These are phyloP conservation scores for Pollicipes pollicipes DNA, from an alignment of 1,140 invertebrate genomes.

Conservation along the genomic window DNA sequence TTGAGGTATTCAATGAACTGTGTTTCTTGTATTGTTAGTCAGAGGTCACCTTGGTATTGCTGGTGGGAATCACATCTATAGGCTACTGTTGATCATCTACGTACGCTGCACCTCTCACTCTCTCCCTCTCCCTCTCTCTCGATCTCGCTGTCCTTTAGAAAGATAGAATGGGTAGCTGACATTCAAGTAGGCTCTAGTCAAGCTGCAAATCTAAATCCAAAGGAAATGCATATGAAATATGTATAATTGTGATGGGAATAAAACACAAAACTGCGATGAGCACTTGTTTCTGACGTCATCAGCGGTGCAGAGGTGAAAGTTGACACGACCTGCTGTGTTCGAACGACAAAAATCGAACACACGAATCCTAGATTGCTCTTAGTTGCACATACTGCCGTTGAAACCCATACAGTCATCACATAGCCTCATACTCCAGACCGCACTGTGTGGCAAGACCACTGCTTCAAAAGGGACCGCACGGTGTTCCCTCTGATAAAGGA, in stretches of 20 bases:
- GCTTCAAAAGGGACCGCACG: no score
- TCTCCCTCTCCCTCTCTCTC: no score
- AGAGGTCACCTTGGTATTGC: background rate
- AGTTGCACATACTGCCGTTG: no score
- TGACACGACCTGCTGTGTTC: no score
- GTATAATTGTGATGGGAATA: background rate
- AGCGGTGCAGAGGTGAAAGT: no score
- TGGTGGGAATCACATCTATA: background rate
- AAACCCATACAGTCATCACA: no score
- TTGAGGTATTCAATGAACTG: background rate
- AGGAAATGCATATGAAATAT: background rate
- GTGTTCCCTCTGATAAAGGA: no score
- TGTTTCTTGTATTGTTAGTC: background rate
- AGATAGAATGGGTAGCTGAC: background rate
- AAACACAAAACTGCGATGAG: background rate
- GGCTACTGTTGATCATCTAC: background rate
- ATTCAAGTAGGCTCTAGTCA: conserved; percentile 1
- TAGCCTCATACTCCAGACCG: no score
- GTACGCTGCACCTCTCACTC: background rate
- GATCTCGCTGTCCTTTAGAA: background rate
- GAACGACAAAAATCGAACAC: no score
- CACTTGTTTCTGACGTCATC: no score
- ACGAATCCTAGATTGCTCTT: no score
- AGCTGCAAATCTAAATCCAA: background rate
- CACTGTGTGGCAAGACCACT: no score